Base-by-base conservation (phyloP, 92 coral and sea anemone species). In the Anthopleura xanthogrammica region DNA sequence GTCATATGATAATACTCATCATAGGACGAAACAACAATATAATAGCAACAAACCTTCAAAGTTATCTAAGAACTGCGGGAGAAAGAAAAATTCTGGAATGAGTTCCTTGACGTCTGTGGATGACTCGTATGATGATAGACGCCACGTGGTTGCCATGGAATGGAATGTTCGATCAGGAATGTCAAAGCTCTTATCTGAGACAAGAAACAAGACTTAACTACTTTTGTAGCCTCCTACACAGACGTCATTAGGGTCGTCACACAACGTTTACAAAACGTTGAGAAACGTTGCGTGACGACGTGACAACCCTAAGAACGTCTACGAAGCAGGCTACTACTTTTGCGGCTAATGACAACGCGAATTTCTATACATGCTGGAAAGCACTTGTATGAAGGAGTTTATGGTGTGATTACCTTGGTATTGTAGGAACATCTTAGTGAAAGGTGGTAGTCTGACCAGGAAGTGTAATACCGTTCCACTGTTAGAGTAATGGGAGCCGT, bases 151-250 rank as follows among this genome's bases (percentile, higher is more conserved):
- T 72, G 89, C 98, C 90, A 96, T 88, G 71, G 99, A 95, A 91
- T 96, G 99, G 87, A 96, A 96, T 23, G 99, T 96, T 68, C 99
- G 96, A 89, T 96, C 99, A 43, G 99, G 99, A 70, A 94, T 93
- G 83, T 96, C 99, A 73, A 96, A 96, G 75, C 89, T 93, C 36
- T 94, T 89, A 84, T 93, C 98, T 93, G 73, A 13, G 41, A 65
- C 8, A 77, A 5, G 22, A 43, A 23, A 77, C 11, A 9, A 46
- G 11, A 24, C 56, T 52, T 20, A 4, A 77, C 74, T 39, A 68
- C 0, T 54, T 54, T 54, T 54, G 58, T 54, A 1, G 36, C 36
- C 36, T 29, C 0, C 36, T 29, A 0, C 36, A 1, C 36, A 29
- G 36, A 29, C 36, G 36, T 29, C 36, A 48, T 11, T 11, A 65